Evolutionary conservation across 1,140 invertebrate species (phyloP), one percentile per base, ranked within the genome.

Genomic region (Drosophila ogumai): DNA sequence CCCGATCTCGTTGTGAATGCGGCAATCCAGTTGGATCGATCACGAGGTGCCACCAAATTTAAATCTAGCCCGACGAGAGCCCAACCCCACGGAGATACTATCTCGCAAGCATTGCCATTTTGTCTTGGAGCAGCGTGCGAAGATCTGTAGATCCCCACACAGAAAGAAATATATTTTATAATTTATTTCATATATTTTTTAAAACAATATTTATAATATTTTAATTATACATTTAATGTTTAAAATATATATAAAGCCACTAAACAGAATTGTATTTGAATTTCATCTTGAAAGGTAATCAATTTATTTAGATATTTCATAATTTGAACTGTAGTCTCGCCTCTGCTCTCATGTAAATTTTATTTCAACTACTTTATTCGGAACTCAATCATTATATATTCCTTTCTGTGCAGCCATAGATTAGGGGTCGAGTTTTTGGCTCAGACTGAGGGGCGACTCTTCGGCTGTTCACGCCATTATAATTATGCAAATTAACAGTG

Each of bases 21-120:
- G 85, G 71, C 80, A 79, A 82, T 82, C 76, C 63, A 72, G 49
- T 73, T 79, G 55, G 81, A 82, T 88, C 75, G 82, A 88, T 86
- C 79, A 66, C 72, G 58, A 50, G 81, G 66, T 79, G 75, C 49
- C 61, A 60, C 44, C 50, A 66, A 34, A 36, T 54, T 4, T 36
- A 54, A 44, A 71, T 47, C 67, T 68, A 28, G 64, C 41, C 59
- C 36, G 40, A 54, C 54, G n/a, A 44, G 63, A 61, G 57, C 17
- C 79, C 68, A 61, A 32, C 44, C 55, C 49, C 57, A 41, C 34
- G 22, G 25, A 67, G 65, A 61, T 65, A 72, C 49, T 75, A 81
- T 76, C 50, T 54, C 65, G 40, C 56, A 57, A 54, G 47, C 43
- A 43, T 49, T 50, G 44, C 78, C 63, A 82, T 75, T 81, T 81